These are phyloP conservation scores for Brachypodius melanocephalos DNA, from an alignment of 2,113 vertebrate species.

Conservation along the genomic window DNA sequence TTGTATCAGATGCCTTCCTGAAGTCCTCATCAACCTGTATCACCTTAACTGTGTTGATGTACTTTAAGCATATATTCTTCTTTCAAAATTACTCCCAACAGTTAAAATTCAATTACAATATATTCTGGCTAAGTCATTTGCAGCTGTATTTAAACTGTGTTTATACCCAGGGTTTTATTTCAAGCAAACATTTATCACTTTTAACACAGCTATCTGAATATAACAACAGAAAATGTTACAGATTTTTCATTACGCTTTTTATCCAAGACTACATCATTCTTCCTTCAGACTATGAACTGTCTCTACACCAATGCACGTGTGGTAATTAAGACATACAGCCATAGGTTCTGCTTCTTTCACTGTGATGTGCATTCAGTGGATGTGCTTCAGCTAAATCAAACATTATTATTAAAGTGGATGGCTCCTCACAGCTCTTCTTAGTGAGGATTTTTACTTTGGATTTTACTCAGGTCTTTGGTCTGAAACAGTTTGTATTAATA, in stretches of 20 bases:
- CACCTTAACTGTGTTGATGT: not conserved
- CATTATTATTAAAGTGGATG: not conserved
- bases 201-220: not conserved
- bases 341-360: not conserved
- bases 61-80: not conserved
- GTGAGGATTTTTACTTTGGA: not conserved
- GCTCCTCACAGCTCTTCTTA: not conserved
- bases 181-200: not conserved
- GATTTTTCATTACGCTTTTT: not conserved
- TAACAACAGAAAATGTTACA: not conserved
- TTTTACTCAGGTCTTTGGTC: not conserved
- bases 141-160: not conserved
- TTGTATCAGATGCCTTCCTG: not conserved
- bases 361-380: not conserved
- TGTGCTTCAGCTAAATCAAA: not conserved
- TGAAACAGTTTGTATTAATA: not conserved
- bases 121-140: not conserved
- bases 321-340: not conserved
- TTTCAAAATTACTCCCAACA: not conserved
- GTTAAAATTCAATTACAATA: not conserved
- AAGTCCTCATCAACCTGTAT: not conserved
- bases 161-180: not conserved
- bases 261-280: not conserved
- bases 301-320: fast-evolving
- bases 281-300: not conserved